Evolutionary conservation across 2,888 invertebrate species (phyloP).

Genomic region (Archaeoteleia sp.): DNA sequence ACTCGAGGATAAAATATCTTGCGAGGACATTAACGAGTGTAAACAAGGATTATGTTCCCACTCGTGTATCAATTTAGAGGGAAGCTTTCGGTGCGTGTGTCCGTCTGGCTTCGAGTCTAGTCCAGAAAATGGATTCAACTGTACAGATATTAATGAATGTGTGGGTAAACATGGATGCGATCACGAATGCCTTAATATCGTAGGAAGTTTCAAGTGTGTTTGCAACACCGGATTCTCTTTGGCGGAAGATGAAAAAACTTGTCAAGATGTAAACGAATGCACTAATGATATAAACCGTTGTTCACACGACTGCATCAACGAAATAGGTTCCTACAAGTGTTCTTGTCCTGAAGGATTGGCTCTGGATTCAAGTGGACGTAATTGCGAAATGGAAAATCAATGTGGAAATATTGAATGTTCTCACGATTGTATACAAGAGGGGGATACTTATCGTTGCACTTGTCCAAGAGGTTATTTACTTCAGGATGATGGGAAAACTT

Average conservation of each 20-base stretch:
- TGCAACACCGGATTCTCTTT: constrained; percentile 77
- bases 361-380: constrained; percentile 55
- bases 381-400: constrained; percentile 53
- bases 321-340: constrained; percentile 76
- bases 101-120: constrained; percentile 70
- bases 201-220: constrained; percentile 73
- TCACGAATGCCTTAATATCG: constrained; percentile 76
- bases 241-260: constrained; percentile 69
- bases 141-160: constrained; percentile 70
- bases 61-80: constrained; percentile 77
- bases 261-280: constrained; percentile 78
- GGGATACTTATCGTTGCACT: constrained; percentile 76
- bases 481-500: constrained; percentile 72
- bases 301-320: constrained; percentile 77
- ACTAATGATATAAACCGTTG: constrained; percentile 76
- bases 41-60: constrained; percentile 76
- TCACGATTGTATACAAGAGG: constrained; percentile 75
- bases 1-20: constrained; percentile 68
- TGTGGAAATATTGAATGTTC: constrained; percentile 71
- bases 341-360: constrained; percentile 75
- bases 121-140: constrained; percentile 56
- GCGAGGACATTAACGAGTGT: constrained; percentile 78
- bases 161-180: constrained; percentile 70
- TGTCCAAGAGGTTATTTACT: constrained; percentile 76
- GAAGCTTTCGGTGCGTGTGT: constrained; percentile 76